Evolutionary conservation across 2,113 vertebrate species (phyloP), one percentile per base, ranked within the genome.

Genomic region (Dicaeum eximium): DNA sequence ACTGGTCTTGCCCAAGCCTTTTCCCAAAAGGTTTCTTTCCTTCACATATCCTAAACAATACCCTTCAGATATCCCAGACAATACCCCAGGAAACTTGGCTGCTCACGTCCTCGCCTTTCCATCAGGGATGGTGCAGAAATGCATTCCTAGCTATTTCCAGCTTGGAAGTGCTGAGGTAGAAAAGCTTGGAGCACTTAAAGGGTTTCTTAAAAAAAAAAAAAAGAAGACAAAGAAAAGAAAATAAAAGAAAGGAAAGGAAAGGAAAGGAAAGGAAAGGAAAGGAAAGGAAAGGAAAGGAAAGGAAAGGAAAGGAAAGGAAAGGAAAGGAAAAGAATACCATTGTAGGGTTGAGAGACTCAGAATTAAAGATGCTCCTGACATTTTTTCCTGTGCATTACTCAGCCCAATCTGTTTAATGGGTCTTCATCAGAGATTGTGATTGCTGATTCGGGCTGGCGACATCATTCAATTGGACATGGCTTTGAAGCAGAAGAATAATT

Each of bases 401-500:
- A 97, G 93, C 74, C 95, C 96, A 97, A 96, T 97, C 96, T 96
- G 95, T 97, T 97, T 97, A 97, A 97, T 97, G 95, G 97, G 96
- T 96, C 96, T 96, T 97, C 95, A 90, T 96, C 94, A 95, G 95
- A 66, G 94, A 95, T 40, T 95, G 96, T 75, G 95, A 96, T 96
- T 97, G 96, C 96, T 94, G 97, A 97, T 97, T 97, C 3, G 80
- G 79, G 91, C 95, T 86, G 90, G 96, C 92, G 90, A 97, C 96
- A 95, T 97, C 91, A 97, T 96, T 96, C 97, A 97, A 97, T 97
- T 80, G 91, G 95, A 97, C 96, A 90, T 84, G 83, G 95, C 96
- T 97, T 90, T 96, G 96, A 96, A 97, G 97, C 96, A 96, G 97
- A 97, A 97, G 95, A 97, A 97, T 96, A 96, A 97, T 97, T 97